These are phyloP conservation scores for Corythoichthys intestinalis DNA, from an alignment of 2,113 vertebrate genomes.

Conservation along the genomic window DNA sequence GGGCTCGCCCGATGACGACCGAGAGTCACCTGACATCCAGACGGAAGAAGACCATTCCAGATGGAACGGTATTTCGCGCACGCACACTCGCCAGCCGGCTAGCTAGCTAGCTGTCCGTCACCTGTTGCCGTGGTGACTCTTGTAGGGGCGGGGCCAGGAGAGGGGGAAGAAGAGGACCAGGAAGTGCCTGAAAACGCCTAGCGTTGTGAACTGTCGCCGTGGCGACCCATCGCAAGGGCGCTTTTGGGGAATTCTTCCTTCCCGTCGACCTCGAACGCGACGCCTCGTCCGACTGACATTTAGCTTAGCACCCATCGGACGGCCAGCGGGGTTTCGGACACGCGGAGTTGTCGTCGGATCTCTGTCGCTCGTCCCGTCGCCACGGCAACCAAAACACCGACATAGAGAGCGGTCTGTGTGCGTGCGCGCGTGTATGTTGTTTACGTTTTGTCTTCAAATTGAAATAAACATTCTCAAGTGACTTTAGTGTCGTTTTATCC, in stretches of 20 bases:
- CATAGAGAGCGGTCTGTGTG: slow-evolving; percentile 18
- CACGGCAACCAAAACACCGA: neutral
- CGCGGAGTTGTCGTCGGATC: neutral
- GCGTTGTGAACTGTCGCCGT: slow-evolving; percentile 27
- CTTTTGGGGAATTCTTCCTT: slow-evolving; percentile 14
- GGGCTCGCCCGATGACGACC: neutral
- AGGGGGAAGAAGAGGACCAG: slow-evolving; percentile 18
- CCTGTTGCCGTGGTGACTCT: slow-evolving; percentile 27
- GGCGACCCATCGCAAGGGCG: slow-evolving; percentile 23
- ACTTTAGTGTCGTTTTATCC: neutral
- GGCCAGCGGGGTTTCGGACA: neutral
- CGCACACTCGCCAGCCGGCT: neutral
- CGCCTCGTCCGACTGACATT: neutral
- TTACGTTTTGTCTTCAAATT: slow-evolving; percentile 41
- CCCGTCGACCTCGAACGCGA: slow-evolving; percentile 20
- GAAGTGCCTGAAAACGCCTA: slow-evolving; percentile 59
- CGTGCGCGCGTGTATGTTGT: slow-evolving; percentile 20
- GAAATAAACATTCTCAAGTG: slow-evolving; percentile 40
- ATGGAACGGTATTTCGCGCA: slow-evolving; percentile 49
- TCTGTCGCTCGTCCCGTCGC: neutral
- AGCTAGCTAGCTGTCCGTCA: neutral
- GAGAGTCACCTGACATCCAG: slow-evolving; percentile 22
- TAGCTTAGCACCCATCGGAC: neutral
- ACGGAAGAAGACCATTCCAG: slow-evolving; percentile 31
- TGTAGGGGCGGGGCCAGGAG: slow-evolving; percentile 46